These are phyloP conservation scores for Oxyscelio sp. DNA, from an alignment of 2,888 invertebrate genomes.

Conservation along the genomic window DNA sequence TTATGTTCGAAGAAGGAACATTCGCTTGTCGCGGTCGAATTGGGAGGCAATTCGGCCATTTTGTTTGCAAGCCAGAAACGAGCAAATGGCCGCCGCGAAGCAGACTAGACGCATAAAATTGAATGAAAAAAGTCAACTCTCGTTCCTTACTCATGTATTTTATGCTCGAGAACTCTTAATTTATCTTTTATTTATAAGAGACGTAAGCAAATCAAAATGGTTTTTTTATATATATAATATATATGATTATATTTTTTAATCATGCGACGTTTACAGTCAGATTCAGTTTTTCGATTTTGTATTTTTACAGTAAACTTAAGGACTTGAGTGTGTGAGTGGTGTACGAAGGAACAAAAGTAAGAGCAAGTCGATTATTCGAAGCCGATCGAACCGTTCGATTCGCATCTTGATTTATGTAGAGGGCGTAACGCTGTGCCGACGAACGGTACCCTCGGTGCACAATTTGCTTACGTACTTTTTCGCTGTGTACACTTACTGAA, in stretches of 20 bases:
- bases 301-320: constrained; percentile 40
- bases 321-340: constrained; percentile 26
- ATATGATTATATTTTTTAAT: constrained; percentile 36
- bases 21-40: too few species aligned
- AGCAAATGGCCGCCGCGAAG: too few species aligned
- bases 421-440: too few species aligned
- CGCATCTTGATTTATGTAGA: too few species aligned
- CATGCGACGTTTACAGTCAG: constrained; percentile 21
- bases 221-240: constrained; percentile 21
- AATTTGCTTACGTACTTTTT: too few species aligned
- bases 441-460: too few species aligned
- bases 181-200: constrained; percentile 40
- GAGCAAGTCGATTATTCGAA: too few species aligned
- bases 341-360: constrained; percentile 2
- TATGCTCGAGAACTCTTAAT: constrained; percentile 61
- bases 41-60: background rate
- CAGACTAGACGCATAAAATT: constrained; percentile 40
- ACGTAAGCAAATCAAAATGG: constrained; percentile 28
- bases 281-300: constrained; percentile 25
- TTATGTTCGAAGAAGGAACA: background rate
- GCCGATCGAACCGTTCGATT: too few species aligned
- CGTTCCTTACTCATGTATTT: constrained; percentile 60
- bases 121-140: constrained; percentile 36
- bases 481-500: too few species aligned
- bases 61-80: background rate